A percentile compares a stretch with the other conserved stretches of the same genome.
phyloP scores from a whole-genome alignment of 2,113 vertebrate genomes.

The Xiphophorus hellerii region DNA sequence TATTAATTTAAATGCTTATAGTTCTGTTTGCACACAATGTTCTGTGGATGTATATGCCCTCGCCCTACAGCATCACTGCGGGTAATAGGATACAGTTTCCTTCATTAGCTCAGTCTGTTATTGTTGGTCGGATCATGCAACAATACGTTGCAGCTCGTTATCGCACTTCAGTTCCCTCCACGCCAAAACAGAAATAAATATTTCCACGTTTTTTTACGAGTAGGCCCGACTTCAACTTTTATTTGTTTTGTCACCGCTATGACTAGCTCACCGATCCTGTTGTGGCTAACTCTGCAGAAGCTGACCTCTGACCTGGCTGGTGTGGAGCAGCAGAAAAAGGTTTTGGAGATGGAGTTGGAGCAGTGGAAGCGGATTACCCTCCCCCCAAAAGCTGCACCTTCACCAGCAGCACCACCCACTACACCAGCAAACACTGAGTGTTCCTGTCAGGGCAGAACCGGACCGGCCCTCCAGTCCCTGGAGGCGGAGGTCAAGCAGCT shows the following conservation, averaged over 20 bases:
- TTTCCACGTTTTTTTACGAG: slow-evolving; percentile 20
- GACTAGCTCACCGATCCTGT: slow-evolving; percentile 34
- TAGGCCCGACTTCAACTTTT: slow-evolving; percentile 38
- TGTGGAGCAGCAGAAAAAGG: slow-evolving; percentile 87
- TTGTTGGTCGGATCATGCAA: neutral
- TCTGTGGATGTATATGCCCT: neutral
- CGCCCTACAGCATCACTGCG: neutral
- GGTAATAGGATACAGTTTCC: neutral
- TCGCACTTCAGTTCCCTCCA: slow-evolving; percentile 16
- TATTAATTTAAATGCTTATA: neutral
- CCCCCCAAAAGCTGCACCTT: slow-evolving; percentile 60
- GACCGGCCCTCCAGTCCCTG: slow-evolving; percentile 75
- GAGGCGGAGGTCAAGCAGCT: slow-evolving; percentile 90
- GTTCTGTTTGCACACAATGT: neutral
- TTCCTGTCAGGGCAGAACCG: slow-evolving; percentile 53
- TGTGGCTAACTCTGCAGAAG: slow-evolving; percentile 76
- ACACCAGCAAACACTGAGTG: slow-evolving; percentile 25
- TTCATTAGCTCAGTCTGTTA: neutral
- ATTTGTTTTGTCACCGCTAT: slow-evolving; percentile 32
- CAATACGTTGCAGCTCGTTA: neutral
- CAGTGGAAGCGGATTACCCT: slow-evolving; percentile 84
- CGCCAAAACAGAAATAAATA: neutral
- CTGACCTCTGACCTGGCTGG: slow-evolving; percentile 85
- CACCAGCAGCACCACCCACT: slow-evolving; percentile 25
- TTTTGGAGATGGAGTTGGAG: slow-evolving; percentile 82